Conservation (phyloP, 2,888 invertebrate species). For the Anthrax anthrax region DNA sequence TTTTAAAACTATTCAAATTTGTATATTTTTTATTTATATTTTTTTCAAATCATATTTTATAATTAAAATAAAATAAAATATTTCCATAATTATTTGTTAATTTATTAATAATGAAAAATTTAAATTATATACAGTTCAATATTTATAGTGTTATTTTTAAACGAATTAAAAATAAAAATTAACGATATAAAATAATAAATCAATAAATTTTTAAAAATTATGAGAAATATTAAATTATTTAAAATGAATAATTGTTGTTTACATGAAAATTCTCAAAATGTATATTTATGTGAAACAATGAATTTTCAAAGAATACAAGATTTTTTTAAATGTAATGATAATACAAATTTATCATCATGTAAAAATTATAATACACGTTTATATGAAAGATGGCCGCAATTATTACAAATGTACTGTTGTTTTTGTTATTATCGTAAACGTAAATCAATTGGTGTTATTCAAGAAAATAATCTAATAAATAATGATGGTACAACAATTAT, state of each 20-base stretch:
- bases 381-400: conserved; percentile 13
- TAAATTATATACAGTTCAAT: too few species aligned
- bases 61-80: too few species aligned
- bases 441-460: conserved; percentile 26
- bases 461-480: conserved; percentile 11
- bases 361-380: background rate
- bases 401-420: conserved; percentile 19
- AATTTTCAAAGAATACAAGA: conserved; percentile 10
- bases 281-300: background rate
- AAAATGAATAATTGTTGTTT: background rate
- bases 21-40: too few species aligned
- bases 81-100: too few species aligned
- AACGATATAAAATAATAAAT: too few species aligned
- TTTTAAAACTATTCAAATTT: too few species aligned
- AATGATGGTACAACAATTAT: conserved; percentile 17
- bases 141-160: too few species aligned
- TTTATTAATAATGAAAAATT: too few species aligned
- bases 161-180: too few species aligned
- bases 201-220: background rate
- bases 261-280: background rate
- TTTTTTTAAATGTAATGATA: background rate
- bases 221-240: background rate
- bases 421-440: conserved; percentile 20
- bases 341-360: background rate
- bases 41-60: too few species aligned